Base-by-base conservation (phyloP, 2,113 vertebrate species). In the Brachypodius melanocephalos region DNA sequence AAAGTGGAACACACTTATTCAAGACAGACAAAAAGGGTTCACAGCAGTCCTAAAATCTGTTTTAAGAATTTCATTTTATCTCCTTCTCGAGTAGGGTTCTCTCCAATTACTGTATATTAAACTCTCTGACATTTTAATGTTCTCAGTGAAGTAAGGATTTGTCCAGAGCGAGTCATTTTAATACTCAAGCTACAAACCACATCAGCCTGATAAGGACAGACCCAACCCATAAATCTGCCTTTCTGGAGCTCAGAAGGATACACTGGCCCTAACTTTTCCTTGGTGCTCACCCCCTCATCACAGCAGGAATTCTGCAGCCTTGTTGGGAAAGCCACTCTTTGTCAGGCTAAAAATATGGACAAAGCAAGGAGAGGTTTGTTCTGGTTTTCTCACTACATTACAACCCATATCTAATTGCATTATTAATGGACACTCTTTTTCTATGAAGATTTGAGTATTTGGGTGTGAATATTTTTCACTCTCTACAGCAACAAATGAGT, bases 1-100 rank as follows among this genome's bases (percentile, higher is more conserved):
- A 97, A 97, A 97, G 92, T 83, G 79, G 85, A 98, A 97, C 97
- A 95, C 74, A 91, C 75, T 97, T 96, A 97, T 97, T 97, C 93
- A 98, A 95, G 87, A 85, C 88, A 89, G 75, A 97, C 95, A 97
- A 97, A 97, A 95, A 91, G 21, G 85, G 85, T 97, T 97, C 96
- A 89, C 75, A 92, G 96, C 86, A 95, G 87, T 85, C 90, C 92
- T 95, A 84, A 96, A 96, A 95, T 96, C 95, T 97, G 92, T 72
- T 96, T 96, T 87, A 97, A 93, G 91, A 97, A 97, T 97, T 97
- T 87, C 76, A 87, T 88, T 97, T 94, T 90, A 95, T 96, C 94
- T 95, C 88, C 25, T 95, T 88, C 85, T 94, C 52, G 19, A 85
- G 65, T 42, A 85, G 43, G 92, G 55, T 71, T 94, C 59, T 95